Percentiles rank a stretch among this genome's conserved stretches.
phyloP scores from a whole-genome alignment of 1,140 invertebrate species.

The Probaryconus sp. region DNA sequence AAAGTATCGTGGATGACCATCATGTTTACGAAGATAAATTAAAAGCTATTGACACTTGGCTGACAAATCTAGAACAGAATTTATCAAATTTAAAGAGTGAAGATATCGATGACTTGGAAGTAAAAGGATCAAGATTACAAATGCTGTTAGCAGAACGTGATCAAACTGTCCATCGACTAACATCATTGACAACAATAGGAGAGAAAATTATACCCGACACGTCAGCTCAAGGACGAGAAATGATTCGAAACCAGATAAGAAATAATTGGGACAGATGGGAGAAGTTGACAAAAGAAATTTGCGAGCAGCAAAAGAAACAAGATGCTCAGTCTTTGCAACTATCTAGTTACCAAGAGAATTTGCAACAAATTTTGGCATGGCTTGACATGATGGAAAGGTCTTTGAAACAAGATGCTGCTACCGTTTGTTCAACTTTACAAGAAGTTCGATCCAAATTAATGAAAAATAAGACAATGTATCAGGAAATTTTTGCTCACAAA shows the following conservation, averaged over 20 bases:
- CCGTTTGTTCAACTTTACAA: conserved; percentile 85
- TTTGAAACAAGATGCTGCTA: conserved; percentile 85
- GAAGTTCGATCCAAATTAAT: conserved; percentile 92
- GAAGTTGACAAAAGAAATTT: conserved; percentile 86
- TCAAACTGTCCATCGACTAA: conserved; percentile 88
- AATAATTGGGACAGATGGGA: conserved; percentile 91
- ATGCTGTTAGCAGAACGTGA: conserved; percentile 89
- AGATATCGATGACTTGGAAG: conserved; percentile 75
- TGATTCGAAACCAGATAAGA: conserved; percentile 89
- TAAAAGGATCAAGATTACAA: conserved; percentile 84
- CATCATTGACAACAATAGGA: conserved; percentile 84
- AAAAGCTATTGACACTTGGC: conserved; percentile 86
- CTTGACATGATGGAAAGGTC: conserved; percentile 91
- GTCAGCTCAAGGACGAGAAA: conserved; percentile 91
- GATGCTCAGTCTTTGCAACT: conserved; percentile 91
- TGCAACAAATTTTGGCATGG: conserved; percentile 91
- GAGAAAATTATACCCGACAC: conserved; percentile 95
- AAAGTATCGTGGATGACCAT: conserved; percentile 91
- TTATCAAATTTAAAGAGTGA: conserved; percentile 80
- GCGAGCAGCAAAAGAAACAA: conserved; percentile 89
- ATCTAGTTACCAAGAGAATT: conserved; percentile 90
- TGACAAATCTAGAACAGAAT: conserved; percentile 87
- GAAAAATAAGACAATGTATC: conserved; percentile 90
- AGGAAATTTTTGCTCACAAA: conserved; percentile 94
- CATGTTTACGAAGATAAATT: conserved; percentile 87